Percentiles rank a stretch among this genome's conserved stretches.
phyloP scores from a whole-genome alignment of 2,888 invertebrate genomes.

The Lysandra bellargus region DNA sequence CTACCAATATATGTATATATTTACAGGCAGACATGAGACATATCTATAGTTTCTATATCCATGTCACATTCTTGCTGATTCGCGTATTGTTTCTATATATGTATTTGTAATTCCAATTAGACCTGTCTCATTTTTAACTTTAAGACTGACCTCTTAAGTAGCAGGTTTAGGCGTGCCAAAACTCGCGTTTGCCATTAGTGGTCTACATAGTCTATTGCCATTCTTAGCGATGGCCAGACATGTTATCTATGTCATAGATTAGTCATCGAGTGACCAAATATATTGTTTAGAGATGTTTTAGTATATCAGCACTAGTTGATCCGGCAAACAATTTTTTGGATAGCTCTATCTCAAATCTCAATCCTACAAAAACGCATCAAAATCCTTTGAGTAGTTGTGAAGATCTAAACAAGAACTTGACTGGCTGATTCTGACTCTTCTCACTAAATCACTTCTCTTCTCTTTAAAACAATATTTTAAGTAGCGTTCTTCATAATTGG shows the following conservation, averaged over 20 bases:
- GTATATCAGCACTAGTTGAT: neutral
- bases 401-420: too few relatives aligned
- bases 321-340: too few relatives aligned
- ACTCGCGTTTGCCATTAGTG: neutral
- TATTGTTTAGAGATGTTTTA: neutral
- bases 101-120: conserved; percentile 21
- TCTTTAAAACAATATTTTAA: too few relatives aligned
- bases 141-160: conserved; percentile 1
- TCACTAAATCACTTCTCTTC: too few relatives aligned
- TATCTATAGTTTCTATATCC: neutral
- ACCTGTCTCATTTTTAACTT: conserved; percentile 9
- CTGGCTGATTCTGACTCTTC: too few relatives aligned
- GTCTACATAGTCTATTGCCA: neutral
- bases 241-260: neutral
- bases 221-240: neutral
- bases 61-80: neutral
- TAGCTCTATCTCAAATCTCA: too few relatives aligned
- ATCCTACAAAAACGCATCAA: too few relatives aligned
- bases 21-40: neutral
- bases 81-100: conserved; percentile 2
- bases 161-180: neutral
- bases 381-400: too few relatives aligned
- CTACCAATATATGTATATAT: too few relatives aligned
- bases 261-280: neutral
- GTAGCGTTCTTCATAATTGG: too few relatives aligned